phyloP scores from a whole-genome alignment of 2,888 invertebrate species.

The Sesia bembeciformis region DNA sequence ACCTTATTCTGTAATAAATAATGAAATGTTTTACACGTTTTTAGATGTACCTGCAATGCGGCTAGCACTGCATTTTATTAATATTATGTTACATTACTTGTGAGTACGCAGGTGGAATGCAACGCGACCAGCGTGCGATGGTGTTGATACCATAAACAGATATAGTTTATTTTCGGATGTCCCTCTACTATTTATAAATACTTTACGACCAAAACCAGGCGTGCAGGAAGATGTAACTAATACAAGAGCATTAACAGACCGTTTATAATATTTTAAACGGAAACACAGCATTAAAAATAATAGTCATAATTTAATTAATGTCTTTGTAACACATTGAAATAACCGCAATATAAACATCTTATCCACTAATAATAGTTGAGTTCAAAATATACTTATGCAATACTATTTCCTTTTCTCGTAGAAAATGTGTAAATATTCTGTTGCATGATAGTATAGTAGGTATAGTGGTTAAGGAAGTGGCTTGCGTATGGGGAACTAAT shows the following conservation, averaged over 20 bases:
- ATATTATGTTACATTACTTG: constrained; percentile 2
- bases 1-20: neutral
- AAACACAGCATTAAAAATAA: constrained; percentile 33
- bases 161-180: constrained; percentile 53
- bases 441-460: too few species aligned
- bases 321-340: constrained; percentile 16
- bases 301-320: constrained; percentile 29
- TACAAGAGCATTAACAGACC: constrained; percentile 52
- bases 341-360: neutral
- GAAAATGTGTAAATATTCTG: too few species aligned
- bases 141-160: constrained; percentile 42
- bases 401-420: too few species aligned
- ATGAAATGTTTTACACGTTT: neutral
- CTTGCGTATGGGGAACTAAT: too few species aligned
- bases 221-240: constrained; percentile 64
- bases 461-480: too few species aligned
- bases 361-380: neutral
- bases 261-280: constrained; percentile 44
- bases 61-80: neutral
- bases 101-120: constrained; percentile 16
- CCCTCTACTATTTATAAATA: constrained; percentile 38
- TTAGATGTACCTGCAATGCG: neutral
- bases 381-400: neutral
- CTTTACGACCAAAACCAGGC: constrained; percentile 32
- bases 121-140: constrained; percentile 15